Evolutionary conservation across 2,113 vertebrate genomes (phyloP), one percentile per base, ranked within the genome.

Genomic region (Henicopernis longicauda): DNA sequence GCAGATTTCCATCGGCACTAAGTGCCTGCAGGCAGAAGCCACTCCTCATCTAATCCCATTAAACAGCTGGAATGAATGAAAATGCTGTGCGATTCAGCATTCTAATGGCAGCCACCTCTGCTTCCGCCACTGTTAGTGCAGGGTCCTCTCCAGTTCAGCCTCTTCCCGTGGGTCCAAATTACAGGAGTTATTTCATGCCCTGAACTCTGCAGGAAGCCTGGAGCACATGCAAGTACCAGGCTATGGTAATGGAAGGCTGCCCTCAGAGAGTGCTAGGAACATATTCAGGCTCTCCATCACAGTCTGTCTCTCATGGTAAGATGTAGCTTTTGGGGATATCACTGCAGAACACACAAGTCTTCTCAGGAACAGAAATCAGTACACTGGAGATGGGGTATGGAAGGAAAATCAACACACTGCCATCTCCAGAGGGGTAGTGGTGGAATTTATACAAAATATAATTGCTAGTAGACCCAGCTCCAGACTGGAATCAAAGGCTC

Each of bases 41-140:
- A 77, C 90, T 95, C 82, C 72, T 96, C 74, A 4, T 6, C 40
- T 95, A 96, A 96, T 96, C 79, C 92, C 9, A 2, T 88, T 94
- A 62, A 96, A 94, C 90, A 97, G 92, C 93, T 94, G 95, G 83
- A 96, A 91, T 92, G 66, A 93, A 88, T 83, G 82, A 57, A 94
- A 94, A 80, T 3, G 85, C 82, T 74, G 71, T 77, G 79, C 3
- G 2, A 91, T 86, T 88, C 90, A 88, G 93, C 57, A 65, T 19
- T 65, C 31, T 89, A 89, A 42, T 10, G 9, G 86, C 81, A 95
- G 89, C 87, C 73, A 89, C 87, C 70, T 86, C 87, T 93, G 82
- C 84, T 32, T 72, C 78, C 69, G 61, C 32, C 52, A 42, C 69
- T 44, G 31, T 44, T 50, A 86, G 26, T 8, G 54, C 81, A 84